phyloP scores from a whole-genome alignment of 2,888 invertebrate species.

The Xylota sylvarum region DNA sequence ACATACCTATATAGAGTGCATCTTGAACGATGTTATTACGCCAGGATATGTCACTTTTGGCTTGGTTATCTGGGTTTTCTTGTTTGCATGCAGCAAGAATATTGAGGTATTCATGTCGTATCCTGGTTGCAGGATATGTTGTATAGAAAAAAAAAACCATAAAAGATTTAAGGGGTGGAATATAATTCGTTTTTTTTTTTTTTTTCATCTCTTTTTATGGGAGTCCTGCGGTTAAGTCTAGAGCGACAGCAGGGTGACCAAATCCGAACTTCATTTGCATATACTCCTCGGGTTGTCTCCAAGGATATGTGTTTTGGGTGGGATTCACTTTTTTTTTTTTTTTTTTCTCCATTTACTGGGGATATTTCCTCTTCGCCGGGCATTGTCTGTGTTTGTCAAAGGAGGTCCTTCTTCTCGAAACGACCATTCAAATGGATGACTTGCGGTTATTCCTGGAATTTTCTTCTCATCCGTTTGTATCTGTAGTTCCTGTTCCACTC shows the following conservation, averaged over 20 bases:
- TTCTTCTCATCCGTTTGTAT: slow-evolving; percentile 34
- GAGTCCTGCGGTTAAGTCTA: slow-evolving; percentile 52
- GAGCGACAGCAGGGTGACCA: slow-evolving; percentile 64
- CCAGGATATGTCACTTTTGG: slow-evolving; percentile 69
- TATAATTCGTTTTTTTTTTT: neutral
- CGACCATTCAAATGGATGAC: slow-evolving; percentile 70
- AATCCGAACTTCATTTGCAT: slow-evolving; percentile 73
- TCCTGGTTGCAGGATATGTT: slow-evolving; percentile 66
- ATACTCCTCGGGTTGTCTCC: slow-evolving; percentile 2
- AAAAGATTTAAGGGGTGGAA: slow-evolving; percentile 11
- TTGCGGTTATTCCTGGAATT: slow-evolving; percentile 73
- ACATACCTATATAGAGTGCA: slow-evolving; percentile 7
- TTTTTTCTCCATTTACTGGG: neutral
- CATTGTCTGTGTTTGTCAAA: slow-evolving; percentile 42
- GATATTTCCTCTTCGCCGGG: too few relatives aligned
- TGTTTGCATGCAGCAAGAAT: slow-evolving; percentile 56
- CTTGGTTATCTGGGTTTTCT: slow-evolving; percentile 47
- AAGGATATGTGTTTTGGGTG: slow-evolving; percentile 17
- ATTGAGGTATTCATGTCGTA: slow-evolving; percentile 75
- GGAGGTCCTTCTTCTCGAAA: slow-evolving; percentile 48
- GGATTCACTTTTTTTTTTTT: neutral
- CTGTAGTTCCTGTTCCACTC: neutral
- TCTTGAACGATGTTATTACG: slow-evolving; percentile 55
- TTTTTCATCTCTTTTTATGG: neutral
- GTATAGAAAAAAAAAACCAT: neutral